These are phyloP conservation scores for Battus philenor DNA, from an alignment of 1,140 invertebrate genomes.

Conservation along the genomic window DNA sequence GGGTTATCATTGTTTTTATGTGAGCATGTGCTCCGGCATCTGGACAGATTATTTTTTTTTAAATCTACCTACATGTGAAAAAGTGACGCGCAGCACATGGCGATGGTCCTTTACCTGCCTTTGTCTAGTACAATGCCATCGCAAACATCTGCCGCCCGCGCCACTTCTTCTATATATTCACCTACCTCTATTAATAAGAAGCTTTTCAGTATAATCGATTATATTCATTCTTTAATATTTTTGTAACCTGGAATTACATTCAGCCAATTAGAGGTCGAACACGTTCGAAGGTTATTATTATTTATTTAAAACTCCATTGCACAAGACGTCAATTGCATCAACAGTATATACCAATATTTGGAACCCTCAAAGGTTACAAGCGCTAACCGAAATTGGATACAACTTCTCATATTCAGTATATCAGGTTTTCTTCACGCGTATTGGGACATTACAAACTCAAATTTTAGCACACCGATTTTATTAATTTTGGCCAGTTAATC, in stretches of 20 bases:
- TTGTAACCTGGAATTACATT: conserved; percentile 18
- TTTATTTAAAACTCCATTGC: conserved; percentile 29
- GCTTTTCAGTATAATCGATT: conserved; percentile 25
- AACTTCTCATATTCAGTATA: conserved; percentile 20
- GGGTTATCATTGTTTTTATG: conserved; percentile 38
- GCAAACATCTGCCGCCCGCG: conserved; percentile 56
- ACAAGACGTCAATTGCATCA: conserved; percentile 33
- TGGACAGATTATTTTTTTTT: conserved; percentile 70
- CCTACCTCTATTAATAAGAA: conserved; percentile 8
- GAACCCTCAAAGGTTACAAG: conserved; percentile 21
- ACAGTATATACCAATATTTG: conserved; percentile 23
- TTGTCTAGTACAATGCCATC: conserved; percentile 63
- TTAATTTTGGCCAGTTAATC: background rate
- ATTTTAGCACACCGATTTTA: conserved; percentile 8
- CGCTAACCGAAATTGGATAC: conserved; percentile 13
- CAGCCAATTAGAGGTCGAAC: conserved; percentile 26
- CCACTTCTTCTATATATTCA: conserved; percentile 25
- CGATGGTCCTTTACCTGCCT: conserved; percentile 63
- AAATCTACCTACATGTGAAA: conserved; percentile 64
- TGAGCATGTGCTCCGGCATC: conserved; percentile 63
- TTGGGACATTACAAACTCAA: conserved; percentile 13
- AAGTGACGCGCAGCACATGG: conserved; percentile 72
- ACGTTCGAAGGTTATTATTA: conserved; percentile 26
- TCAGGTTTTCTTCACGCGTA: conserved; percentile 13
- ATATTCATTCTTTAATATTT: conserved; percentile 25